These are phyloP conservation scores for Neoitamus cyanurus DNA, from an alignment of 2,888 invertebrate genomes.

Conservation along the genomic window DNA sequence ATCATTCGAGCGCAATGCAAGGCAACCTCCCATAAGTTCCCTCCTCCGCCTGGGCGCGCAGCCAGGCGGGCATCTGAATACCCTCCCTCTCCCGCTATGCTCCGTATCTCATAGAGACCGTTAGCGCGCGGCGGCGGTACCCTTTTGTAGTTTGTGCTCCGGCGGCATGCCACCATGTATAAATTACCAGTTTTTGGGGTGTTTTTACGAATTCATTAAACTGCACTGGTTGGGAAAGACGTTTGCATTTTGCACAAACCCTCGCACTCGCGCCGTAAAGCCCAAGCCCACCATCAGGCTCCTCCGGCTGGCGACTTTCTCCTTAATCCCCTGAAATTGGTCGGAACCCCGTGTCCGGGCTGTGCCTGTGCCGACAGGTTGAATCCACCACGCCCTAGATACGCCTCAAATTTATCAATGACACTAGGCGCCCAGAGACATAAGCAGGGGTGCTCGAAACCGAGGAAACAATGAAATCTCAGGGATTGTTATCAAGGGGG, in stretches of 20 bases:
- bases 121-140: background rate
- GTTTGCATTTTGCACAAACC: background rate
- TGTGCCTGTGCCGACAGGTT: conserved; percentile 56
- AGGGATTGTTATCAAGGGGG: conserved; percentile 15
- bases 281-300: conserved; percentile 41
- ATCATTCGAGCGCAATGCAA: background rate
- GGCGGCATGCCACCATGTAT: background rate
- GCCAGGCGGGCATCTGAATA: background rate
- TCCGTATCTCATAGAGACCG: background rate
- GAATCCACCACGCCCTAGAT: conserved; percentile 67
- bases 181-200: conserved; percentile 15
- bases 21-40: conserved; percentile 23
- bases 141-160: background rate
- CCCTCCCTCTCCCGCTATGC: background rate
- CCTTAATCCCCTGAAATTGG: conserved; percentile 51
- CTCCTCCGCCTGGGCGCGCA: conserved; percentile 29
- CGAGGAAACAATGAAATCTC: conserved; percentile 29
- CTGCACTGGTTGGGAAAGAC: background rate
- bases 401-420: conserved; percentile 67
- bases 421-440: conserved; percentile 63
- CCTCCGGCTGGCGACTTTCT: conserved; percentile 26
- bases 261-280: background rate
- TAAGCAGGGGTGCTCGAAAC: background rate
- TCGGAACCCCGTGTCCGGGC: conserved; percentile 32
- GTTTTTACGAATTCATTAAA: conserved; percentile 1